Conservation (phyloP, 2,113 vertebrate genomes). For the Bubo scandiacus region DNA sequence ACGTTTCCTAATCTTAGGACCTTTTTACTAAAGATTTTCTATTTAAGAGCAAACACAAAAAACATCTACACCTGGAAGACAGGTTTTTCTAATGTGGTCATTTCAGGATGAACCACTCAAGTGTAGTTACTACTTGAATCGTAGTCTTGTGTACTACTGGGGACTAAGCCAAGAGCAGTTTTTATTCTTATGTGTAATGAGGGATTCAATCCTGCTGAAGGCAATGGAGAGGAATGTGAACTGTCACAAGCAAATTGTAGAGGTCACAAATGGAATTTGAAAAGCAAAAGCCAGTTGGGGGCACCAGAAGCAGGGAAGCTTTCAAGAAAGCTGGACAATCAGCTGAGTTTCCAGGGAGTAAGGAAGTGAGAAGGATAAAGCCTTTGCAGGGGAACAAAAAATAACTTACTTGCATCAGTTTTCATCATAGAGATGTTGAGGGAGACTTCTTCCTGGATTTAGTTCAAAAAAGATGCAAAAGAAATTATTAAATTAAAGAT, state of each 20-base stretch:
- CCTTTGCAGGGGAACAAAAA: neutral
- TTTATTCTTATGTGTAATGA: neutral
- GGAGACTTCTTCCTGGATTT: neutral
- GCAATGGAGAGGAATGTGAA: neutral
- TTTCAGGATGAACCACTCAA: neutral
- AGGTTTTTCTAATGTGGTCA: neutral
- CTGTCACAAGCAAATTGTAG: neutral
- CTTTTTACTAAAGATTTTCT: neutral
- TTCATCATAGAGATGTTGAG: neutral
- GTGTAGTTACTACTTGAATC: neutral
- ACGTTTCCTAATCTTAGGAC: neutral
- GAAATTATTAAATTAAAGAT: neutral
- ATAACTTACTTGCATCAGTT: neutral
- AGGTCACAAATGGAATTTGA: conserved; percentile 18
- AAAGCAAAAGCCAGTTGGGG: conserved; percentile 10
- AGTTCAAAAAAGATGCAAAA: neutral
- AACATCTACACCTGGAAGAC: neutral
- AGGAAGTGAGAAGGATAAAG: neutral
- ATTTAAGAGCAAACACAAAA: neutral
- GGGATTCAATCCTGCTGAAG: neutral
- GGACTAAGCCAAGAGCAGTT: neutral
- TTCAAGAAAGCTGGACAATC: neutral
- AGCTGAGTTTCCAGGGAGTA: neutral
- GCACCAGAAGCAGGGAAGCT: conserved; percentile 8
- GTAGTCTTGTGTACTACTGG: neutral